Evolutionary conservation across 2,113 vertebrate species (phyloP).

Genomic region (Mesitornis unicolor): DNA sequence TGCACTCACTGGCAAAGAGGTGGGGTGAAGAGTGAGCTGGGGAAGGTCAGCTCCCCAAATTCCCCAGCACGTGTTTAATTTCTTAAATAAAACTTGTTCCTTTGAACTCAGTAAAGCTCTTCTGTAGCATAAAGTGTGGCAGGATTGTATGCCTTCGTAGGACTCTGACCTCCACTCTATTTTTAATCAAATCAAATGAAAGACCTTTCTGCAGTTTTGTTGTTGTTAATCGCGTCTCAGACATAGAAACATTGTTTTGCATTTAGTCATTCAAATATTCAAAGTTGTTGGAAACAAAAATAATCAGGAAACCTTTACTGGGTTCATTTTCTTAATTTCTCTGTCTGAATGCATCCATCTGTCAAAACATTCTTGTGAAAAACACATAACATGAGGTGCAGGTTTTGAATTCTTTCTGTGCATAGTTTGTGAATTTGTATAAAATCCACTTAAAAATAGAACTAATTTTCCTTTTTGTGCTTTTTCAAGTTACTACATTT

Average conservation of each 20-base stretch:
- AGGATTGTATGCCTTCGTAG: not conserved
- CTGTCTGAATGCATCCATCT: conserved; percentile 40
- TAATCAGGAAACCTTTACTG: conserved; percentile 8
- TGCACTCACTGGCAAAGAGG: not conserved
- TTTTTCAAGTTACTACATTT: not conserved
- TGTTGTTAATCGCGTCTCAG: conserved; percentile 34
- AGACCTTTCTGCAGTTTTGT: not conserved
- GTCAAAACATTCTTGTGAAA: conserved; percentile 33
- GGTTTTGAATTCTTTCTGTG: not conserved
- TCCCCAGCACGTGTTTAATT: not conserved
- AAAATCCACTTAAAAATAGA: not conserved
- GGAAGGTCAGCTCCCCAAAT: not conserved
- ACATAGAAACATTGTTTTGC: conserved; percentile 29
- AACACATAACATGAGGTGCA: not conserved
- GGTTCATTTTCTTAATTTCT: conserved; percentile 12
- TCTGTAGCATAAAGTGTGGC: not conserved
- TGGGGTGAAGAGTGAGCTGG: not conserved
- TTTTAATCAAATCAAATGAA: conserved; percentile 15
- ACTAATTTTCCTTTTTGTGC: not conserved
- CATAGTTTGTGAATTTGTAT: not conserved
- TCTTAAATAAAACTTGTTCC: not conserved
- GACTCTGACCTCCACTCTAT: not conserved
- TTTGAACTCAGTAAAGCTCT: not conserved
- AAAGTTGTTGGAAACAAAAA: conserved; percentile 20
- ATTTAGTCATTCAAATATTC: conserved; percentile 29